Evolutionary conservation across 2,888 invertebrate species (phyloP).

Genomic region (Xestia rhomboidea): DNA sequence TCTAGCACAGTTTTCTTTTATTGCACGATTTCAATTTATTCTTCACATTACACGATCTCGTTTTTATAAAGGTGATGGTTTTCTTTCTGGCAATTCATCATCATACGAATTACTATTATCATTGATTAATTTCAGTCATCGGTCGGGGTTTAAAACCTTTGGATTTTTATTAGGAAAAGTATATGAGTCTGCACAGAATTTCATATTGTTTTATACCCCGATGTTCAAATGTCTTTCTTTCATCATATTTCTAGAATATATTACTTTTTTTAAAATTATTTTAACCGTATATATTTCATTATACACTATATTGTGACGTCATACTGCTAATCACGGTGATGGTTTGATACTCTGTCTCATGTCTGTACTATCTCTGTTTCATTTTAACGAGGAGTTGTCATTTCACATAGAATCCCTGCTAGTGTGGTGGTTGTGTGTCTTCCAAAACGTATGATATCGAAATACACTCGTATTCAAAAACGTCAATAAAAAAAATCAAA

Average conservation of each 20-base stretch:
- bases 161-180: background rate
- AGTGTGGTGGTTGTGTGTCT: conserved; percentile 48
- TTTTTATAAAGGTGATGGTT: conserved; percentile 80
- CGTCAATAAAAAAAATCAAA: background rate
- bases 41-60: conserved; percentile 75
- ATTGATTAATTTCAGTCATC: conserved; percentile 53
- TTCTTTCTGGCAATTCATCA: conserved; percentile 64
- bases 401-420: conserved; percentile 60
- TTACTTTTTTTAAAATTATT: conserved; percentile 54
- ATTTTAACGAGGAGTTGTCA: conserved; percentile 59
- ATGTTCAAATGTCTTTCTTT: conserved; percentile 47
- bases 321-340: conserved; percentile 85
- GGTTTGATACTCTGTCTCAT: conserved; percentile 87
- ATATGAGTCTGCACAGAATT: conserved; percentile 7
- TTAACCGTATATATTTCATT: conserved; percentile 56
- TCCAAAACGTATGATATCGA: background rate
- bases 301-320: conserved; percentile 68
- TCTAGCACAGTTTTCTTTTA: conserved; percentile 80
- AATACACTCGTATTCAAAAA: conserved; percentile 12
- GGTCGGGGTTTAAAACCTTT: conserved; percentile 59
- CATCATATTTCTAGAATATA: conserved; percentile 52
- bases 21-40: conserved; percentile 82
- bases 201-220: conserved; percentile 57
- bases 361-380: conserved; percentile 74
- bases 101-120: conserved; percentile 55